A percentile compares a stretch with the other conserved stretches of the same genome.
Evolutionary conservation across 2,888 invertebrate genomes (phyloP).

Genomic region (Andrena marginata): DNA sequence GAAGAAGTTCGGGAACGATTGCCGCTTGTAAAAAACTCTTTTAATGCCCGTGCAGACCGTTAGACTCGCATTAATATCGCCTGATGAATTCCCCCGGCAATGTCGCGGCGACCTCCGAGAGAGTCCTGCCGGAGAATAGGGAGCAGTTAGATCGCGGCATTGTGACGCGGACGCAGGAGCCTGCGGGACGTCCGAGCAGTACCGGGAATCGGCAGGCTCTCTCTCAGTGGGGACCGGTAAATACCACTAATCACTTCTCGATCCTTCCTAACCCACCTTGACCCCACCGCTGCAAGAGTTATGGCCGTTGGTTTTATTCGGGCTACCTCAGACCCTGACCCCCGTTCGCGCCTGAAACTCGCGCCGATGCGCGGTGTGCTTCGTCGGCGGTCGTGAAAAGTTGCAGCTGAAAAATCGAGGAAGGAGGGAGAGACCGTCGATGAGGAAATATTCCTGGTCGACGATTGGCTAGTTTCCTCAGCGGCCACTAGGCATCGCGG

Average conservation of each 20-base stretch:
- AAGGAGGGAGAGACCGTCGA: not conserved
- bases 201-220: constrained; percentile 73
- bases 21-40: constrained; percentile 5
- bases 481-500: not conserved
- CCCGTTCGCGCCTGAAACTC: constrained; percentile 53
- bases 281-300: constrained; percentile 76
- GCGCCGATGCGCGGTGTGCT: constrained; percentile 21
- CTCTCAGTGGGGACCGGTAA: constrained; percentile 73
- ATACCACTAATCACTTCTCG: constrained; percentile 80
- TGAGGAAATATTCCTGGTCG: not conserved
- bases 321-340: constrained; percentile 67
- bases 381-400: constrained; percentile 18
- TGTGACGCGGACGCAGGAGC: constrained; percentile 70
- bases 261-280: constrained; percentile 78
- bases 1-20: constrained; percentile 40
- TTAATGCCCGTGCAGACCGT: constrained; percentile 63
- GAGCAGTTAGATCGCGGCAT: constrained; percentile 72
- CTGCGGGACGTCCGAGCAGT: constrained; percentile 74
- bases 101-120: constrained; percentile 57
- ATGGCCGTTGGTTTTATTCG: constrained; percentile 77
- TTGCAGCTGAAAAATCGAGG: constrained; percentile 12
- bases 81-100: constrained; percentile 71
- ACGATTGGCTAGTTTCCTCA: constrained; percentile 1
- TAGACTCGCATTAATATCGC: constrained; percentile 77
- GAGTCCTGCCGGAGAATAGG: constrained; percentile 70